phyloP scores from a whole-genome alignment of 2,797 vertebrate species.

The Pseudomugil gertrudae region DNA sequence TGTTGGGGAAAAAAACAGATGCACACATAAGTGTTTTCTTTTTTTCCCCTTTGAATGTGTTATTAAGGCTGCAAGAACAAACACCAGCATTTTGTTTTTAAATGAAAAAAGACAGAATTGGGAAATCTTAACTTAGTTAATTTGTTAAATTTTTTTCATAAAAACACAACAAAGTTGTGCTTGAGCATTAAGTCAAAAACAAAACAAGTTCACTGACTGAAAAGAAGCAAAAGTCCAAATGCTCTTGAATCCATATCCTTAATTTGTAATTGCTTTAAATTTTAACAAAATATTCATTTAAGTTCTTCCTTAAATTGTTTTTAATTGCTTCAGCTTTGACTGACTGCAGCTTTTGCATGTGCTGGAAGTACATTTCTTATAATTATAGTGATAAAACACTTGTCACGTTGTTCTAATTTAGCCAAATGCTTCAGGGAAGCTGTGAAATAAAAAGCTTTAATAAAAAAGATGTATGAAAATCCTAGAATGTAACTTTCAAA shows the following conservation, averaged over 20 bases:
- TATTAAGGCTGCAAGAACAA: neutral
- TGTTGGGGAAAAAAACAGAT: neutral
- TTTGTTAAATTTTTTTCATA: neutral
- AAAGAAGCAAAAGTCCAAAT: no score
- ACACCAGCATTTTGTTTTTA: neutral
- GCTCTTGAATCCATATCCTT: no score
- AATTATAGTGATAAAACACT: conserved; percentile 15
- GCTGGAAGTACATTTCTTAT: conserved; percentile 4
- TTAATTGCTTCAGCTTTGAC: neutral
- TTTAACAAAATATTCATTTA: no score
- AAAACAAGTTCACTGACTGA: no score
- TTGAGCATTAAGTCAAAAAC: no score
- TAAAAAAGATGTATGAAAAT: no score
- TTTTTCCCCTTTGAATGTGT: neutral
- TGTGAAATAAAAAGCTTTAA: no score
- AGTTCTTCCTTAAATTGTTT: no score
- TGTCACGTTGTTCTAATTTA: neutral
- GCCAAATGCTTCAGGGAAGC: neutral
- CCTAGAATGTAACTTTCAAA: no score
- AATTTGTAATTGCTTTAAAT: no score
- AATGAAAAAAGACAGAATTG: neutral
- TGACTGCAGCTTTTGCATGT: conserved; percentile 32
- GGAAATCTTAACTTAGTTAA: neutral
- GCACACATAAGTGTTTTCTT: neutral
- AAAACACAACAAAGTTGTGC: neutral